Base-by-base conservation (phyloP, 1,140 invertebrate species). In the Heliconius eleuchia region DNA sequence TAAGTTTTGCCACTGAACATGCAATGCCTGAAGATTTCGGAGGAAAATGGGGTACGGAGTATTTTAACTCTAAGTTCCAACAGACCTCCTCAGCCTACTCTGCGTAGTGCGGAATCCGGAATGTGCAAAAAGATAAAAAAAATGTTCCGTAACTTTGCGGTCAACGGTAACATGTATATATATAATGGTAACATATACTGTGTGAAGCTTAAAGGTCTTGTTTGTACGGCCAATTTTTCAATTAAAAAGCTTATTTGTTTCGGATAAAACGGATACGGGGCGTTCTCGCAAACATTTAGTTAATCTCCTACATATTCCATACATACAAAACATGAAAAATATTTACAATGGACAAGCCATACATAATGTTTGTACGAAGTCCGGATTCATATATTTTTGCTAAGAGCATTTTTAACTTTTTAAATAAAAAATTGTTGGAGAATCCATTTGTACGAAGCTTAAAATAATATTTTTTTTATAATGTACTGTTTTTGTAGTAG, bases 221-320 rank as follows among this genome's bases (percentile, higher is more conserved):
- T 72, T 72, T 72, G 19, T 39, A 72, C 71, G 1, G 37, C 37
- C 71, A 72, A 4, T 72, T 42, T 72, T 72, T 72, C 71, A 72
- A 72, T 71, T 72, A 72, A 72, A 66, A 66, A 66, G 60, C 60
- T 66, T 66, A 66, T 72, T 72, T 39, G 71, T 39, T 72, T 72
- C 71, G 71, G 71, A 39, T 72, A 72, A 72, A 72, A 37, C 37
- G 71, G 37, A 72, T 72, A 37, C 71, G 71, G 71, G 71, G 19
- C 37, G 34, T 72, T 72, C n/a, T 72, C 71, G 71, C 71, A n/a
- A 72, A 72, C 71, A 72, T 72, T 72, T 72, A 72, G 71, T 72
- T 72, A 72, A 72, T 72, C 71, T 72, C 71, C n/a, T 72, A 72
- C 71, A 39, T 72, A 39, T 72, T 72, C 71, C 71, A 42, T 72